These are phyloP conservation scores for Muscina levida DNA, from an alignment of 2,888 invertebrate species.

Conservation along the genomic window DNA sequence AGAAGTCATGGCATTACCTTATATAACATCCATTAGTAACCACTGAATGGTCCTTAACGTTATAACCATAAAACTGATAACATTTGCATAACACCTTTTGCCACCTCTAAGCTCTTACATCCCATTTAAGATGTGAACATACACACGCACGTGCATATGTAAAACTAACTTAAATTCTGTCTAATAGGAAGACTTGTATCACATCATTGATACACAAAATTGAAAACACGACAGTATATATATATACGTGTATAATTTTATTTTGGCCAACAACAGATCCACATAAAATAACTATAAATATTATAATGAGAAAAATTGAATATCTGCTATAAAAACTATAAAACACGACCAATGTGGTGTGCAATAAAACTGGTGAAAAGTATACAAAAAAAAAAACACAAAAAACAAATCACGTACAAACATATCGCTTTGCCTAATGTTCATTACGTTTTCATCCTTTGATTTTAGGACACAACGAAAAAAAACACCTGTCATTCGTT, in stretches of 20 bases:
- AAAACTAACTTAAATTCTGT: too few species aligned
- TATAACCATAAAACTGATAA: background rate
- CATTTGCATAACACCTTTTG: conserved; percentile 5
- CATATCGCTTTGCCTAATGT: background rate
- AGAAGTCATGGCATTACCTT: too few species aligned
- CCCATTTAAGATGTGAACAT: background rate
- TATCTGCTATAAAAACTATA: background rate
- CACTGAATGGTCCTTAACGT: too few species aligned
- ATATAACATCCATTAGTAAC: too few species aligned
- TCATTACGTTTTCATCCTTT: background rate
- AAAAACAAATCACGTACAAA: conserved; percentile 13
- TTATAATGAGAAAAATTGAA: background rate
- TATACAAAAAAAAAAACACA: too few species aligned
- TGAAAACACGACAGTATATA: too few species aligned
- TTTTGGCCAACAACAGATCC: background rate
- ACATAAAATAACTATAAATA: conserved; percentile 21
- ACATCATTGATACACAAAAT: conserved; percentile 2
- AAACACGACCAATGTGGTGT: background rate
- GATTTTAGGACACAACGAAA: background rate
- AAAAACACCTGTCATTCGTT: conserved; percentile 8
- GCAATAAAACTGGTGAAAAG: background rate
- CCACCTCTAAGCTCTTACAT: background rate
- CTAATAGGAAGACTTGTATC: background rate
- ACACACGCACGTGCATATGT: too few species aligned
- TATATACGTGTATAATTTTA: too few species aligned